phyloP scores from a whole-genome alignment of 1,140 invertebrate species.

The Parasteatoda tepidariorum region DNA sequence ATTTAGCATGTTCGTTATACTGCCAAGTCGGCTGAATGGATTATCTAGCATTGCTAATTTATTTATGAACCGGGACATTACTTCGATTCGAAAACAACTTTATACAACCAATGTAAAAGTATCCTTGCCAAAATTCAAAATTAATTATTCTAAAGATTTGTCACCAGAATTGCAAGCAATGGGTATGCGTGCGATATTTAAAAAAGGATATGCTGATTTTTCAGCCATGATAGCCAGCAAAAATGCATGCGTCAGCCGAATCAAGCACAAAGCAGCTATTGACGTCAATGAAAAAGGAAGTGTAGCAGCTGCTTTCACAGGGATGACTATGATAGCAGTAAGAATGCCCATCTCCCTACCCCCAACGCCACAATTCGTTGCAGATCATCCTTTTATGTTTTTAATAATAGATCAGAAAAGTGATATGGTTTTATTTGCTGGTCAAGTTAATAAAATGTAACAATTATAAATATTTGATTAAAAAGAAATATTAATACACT shows the following conservation, averaged over 20 bases:
- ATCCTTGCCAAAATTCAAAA: slow-evolving; percentile 3
- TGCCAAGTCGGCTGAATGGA: slow-evolving; percentile 11
- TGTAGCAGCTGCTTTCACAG: slow-evolving; percentile 15
- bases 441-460: too few species aligned
- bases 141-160: not conserved
- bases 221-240: not conserved
- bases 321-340: too few species aligned
- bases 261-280: not conserved
- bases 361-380: too few species aligned
- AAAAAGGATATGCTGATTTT: not conserved
- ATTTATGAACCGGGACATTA: not conserved
- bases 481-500: too few species aligned
- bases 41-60: not conserved
- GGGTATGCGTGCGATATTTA: not conserved
- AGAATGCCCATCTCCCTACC: too few species aligned
- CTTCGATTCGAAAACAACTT: not conserved
- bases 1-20: slow-evolving; percentile 13
- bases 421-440: too few species aligned
- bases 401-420: too few species aligned
- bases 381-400: too few species aligned
- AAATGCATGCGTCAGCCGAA: not conserved
- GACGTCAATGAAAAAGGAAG: slow-evolving; percentile 45
- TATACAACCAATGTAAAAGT: not conserved
- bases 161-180: not conserved
- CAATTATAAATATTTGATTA: too few species aligned